Percentiles rank a stretch among this genome's conserved stretches.
These are phyloP conservation scores for Heliconius cydno DNA, from an alignment of 2,888 invertebrate species.

Conservation along the genomic window DNA sequence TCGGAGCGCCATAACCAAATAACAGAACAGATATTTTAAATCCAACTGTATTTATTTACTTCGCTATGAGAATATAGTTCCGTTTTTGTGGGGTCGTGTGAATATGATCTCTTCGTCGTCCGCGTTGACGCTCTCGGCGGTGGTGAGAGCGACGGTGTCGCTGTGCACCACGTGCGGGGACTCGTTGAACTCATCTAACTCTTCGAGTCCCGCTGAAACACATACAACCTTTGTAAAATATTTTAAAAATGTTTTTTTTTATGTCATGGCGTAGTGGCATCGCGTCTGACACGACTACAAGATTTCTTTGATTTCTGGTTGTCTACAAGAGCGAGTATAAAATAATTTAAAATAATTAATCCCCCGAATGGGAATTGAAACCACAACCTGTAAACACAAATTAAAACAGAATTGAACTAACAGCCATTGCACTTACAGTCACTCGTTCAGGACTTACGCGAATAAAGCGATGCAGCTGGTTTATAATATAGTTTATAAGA, in stretches of 20 bases:
- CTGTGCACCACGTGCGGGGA: slow-evolving; percentile 92
- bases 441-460: no score
- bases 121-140: slow-evolving; percentile 68
- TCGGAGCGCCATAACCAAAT: no score
- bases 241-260: no score
- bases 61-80: slow-evolving; percentile 72
- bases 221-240: not conserved
- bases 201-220: slow-evolving; percentile 86
- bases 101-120: slow-evolving; percentile 81
- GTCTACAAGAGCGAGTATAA: no score
- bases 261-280: no score
- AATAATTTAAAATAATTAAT: no score
- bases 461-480: no score
- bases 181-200: slow-evolving; percentile 95
- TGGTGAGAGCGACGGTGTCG: slow-evolving; percentile 72
- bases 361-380: no score
- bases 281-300: not conserved
- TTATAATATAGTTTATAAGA: not conserved
- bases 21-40: not conserved
- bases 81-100: slow-evolving; percentile 69
- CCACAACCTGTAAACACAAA: no score
- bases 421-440: no score
- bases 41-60: slow-evolving; percentile 31
- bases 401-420: no score
- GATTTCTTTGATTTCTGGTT: no score